Evolutionary conservation across 1,140 invertebrate species (phyloP), one percentile per base, ranked within the genome.

Genomic region (Octopus sinensis): DNA sequence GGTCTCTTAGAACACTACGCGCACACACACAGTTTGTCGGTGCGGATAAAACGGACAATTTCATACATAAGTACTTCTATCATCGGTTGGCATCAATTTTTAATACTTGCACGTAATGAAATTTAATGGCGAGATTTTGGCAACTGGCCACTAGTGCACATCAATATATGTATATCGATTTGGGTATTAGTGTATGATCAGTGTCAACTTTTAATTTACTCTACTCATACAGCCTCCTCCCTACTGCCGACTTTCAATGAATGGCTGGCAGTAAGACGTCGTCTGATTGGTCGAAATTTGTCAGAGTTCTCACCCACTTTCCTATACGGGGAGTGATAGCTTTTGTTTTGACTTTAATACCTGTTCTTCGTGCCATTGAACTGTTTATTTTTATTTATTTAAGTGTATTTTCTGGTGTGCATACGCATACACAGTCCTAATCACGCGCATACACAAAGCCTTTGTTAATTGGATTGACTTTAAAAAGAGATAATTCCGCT

Each of bases 121-220:
- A 77, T 77, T 77, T 77, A 77, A 77, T 77, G 30, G n/a, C 30
- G 5, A 73, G 13, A 10, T 73, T 73, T 73, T 73, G 68, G 7
- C 13, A 73, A 6, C 7, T 23, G 68, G 17, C 9, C 56, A 17
- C 56, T 17, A 12, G 17, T 43, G 30, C 30, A 43, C 30, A 73
- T 73, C 68, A 73, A 73, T 73, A 77, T 51, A 17, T 51, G 76
- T 23, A 17, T 77, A 77, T 77, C 52, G 76, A 77, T 77, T 77
- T 53, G 13, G 17, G 76, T 77, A 77, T 77, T 77, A 77, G n/a
- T 53, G 30, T 77, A 77, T 77, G 76, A 77, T 77, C n/a, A 77
- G 76, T 51, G 76, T 77, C 23, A 76, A 76, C 75, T 76, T 76
- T 77, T 77, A 77, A 77, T 77, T 77, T 77, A 77, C 30, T 77